Base-by-base conservation (phyloP, 2,888 invertebrate genomes). In the Drosophila kuntzei region DNA sequence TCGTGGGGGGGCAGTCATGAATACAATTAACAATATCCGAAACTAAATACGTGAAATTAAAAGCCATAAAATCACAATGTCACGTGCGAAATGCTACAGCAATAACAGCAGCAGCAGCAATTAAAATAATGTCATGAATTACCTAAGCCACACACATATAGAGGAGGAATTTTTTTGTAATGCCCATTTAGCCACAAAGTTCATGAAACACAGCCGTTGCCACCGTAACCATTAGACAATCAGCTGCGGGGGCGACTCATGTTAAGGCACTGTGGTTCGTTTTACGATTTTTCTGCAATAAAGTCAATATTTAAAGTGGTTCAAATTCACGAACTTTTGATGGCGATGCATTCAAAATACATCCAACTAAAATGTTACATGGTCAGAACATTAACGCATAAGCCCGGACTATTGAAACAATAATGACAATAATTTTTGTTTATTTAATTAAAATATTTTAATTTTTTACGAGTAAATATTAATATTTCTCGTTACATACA, bases 1-100 rank as follows among this genome's bases (percentile, higher is more conserved):
- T 25, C 36, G 29, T 18, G 41, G 36, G 6, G 50, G 22, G 61
- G 32, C 39, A 49, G 7, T 36, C 46, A 34, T 55, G 68, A 75
- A 79, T 74, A 85, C 79, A 88, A 86, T 88, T 79, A 90, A 88
- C 85, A 84, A 84, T 88, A 83, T 76, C 88, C 80, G 81, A 81
- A 82, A 82, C 89, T 85, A 81, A 90, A 88, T 87, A 88, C 79
- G 75, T 80, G 82, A 91, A 90, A 89, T 90, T 89, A 90, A 90
- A 91, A 84, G 82, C 87, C 77, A 90, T 90, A 89, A 89, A 90
- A 85, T 90, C 80, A 71, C 55, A 76, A 85, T 84, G 89, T 89
- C 90, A 90, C 90, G 90, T 89, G 90, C 87, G 72, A 86, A 81
- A 79, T 76, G 73, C 73, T 68, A 71, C 74, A 71, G 73, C 87